Percentiles rank a stretch among this genome's conserved stretches.
These are phyloP conservation scores for Siniperca undulata DNA, from an alignment of 2,797 vertebrate species.

Conservation along the genomic window DNA sequence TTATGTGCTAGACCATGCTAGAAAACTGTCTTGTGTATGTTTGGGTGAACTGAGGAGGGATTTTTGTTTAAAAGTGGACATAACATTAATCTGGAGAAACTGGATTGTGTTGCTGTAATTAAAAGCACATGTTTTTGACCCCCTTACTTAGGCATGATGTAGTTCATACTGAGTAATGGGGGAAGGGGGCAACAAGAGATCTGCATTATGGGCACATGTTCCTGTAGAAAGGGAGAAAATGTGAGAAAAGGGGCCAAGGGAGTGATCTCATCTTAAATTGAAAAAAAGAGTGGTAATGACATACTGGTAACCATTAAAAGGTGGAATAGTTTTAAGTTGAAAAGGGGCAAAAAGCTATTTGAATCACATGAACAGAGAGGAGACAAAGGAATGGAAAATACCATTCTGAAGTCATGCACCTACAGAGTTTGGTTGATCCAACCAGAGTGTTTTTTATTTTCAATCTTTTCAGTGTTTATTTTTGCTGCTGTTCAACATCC, in stretches of 20 bases:
- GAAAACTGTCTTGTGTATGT: slow-evolving; percentile 30
- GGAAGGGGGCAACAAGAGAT: slow-evolving; percentile 42
- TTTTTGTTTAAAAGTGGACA: slow-evolving; percentile 57
- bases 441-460: slow-evolving; percentile 19
- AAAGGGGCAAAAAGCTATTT: neutral
- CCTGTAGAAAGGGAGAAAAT: slow-evolving; percentile 24
- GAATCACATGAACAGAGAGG: neutral
- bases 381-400: neutral
- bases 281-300: neutral
- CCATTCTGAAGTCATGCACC: neutral
- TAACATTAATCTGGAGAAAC: slow-evolving; percentile 66
- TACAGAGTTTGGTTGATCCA: slow-evolving; percentile 13
- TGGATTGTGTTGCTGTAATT: slow-evolving; percentile 71
- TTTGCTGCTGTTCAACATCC: slow-evolving; percentile 46
- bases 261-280: slow-evolving; percentile 21
- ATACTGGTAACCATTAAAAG: slow-evolving; percentile 9
- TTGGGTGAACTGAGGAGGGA: slow-evolving; percentile 18
- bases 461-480: neutral
- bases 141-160: slow-evolving; percentile 50
- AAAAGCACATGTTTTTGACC: slow-evolving; percentile 78
- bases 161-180: slow-evolving; percentile 50
- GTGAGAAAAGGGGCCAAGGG: slow-evolving; percentile 16
- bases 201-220: slow-evolving; percentile 43
- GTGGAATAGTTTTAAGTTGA: neutral
- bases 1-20: slow-evolving; percentile 17